phyloP scores from a whole-genome alignment of 2,113 vertebrate species.

The Anser cygnoides region DNA sequence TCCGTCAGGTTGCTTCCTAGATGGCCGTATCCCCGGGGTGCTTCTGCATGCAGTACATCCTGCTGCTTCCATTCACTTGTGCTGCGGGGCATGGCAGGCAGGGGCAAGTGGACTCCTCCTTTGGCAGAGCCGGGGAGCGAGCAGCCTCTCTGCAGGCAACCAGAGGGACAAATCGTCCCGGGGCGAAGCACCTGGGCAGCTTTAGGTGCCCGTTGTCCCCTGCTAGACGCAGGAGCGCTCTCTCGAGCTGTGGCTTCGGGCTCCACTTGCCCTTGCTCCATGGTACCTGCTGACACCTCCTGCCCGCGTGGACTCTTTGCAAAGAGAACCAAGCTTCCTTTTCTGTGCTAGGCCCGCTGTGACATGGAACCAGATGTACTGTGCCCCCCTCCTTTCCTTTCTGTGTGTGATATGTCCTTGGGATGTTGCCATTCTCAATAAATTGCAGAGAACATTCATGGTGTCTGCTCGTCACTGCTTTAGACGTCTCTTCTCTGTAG shows the following conservation, averaged over 20 bases:
- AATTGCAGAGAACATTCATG: not conserved
- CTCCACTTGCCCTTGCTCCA: not conserved
- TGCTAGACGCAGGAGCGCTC: not conserved
- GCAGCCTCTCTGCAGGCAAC: not conserved
- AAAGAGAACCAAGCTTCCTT: not conserved
- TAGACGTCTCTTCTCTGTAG: too few species aligned
- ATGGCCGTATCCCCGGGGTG: not conserved
- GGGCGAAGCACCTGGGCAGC: not conserved
- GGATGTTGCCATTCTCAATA: constrained; percentile 9
- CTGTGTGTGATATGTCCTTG: not conserved
- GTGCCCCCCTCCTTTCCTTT: not conserved
- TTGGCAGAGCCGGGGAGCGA: not conserved
- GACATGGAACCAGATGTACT: not conserved
- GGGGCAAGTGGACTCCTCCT: not conserved
- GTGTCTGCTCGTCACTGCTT: not conserved
- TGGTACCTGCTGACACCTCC: not conserved
- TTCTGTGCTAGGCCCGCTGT: not conserved
- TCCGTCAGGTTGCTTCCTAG: not conserved
- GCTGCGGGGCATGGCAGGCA: not conserved
- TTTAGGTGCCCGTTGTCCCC: not conserved
- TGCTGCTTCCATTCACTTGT: not conserved
- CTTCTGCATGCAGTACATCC: not conserved
- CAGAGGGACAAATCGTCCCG: not conserved
- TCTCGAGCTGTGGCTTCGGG: not conserved
- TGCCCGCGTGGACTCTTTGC: not conserved